Evolutionary conservation across 1,140 invertebrate species (phyloP).

Genomic region (Cyclina sinensis): DNA sequence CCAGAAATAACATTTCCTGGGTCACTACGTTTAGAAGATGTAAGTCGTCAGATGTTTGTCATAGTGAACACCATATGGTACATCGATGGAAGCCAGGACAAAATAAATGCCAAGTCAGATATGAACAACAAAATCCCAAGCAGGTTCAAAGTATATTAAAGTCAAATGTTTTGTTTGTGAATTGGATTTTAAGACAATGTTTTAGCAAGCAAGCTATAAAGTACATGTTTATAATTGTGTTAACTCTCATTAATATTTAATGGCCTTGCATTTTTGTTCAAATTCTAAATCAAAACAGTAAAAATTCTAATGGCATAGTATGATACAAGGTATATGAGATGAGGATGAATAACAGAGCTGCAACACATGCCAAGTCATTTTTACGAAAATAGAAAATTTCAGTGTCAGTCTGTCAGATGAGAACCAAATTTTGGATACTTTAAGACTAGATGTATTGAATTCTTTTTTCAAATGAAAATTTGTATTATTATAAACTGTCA

Average conservation of each 20-base stretch:
- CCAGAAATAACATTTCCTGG: neutral
- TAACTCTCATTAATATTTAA: neutral
- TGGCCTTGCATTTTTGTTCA: neutral
- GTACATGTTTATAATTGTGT: neutral
- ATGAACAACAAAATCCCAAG: constrained; percentile 6
- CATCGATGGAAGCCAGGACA: constrained; percentile 50
- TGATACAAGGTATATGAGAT: neutral
- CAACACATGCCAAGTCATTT: too few species aligned
- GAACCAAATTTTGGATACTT: constrained; percentile 51
- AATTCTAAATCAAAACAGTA: neutral
- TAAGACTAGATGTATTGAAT: too few species aligned
- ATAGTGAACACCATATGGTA: constrained; percentile 50
- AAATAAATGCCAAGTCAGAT: constrained; percentile 1
- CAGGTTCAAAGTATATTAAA: constrained; percentile 3
- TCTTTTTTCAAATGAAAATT: too few species aligned
- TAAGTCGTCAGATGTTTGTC: neutral
- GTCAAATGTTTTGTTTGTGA: neutral
- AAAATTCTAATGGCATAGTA: too few species aligned
- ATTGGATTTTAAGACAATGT: neutral
- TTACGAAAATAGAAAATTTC: neutral
- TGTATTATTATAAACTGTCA: too few species aligned
- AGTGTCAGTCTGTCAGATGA: constrained; percentile 5
- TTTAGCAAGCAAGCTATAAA: neutral
- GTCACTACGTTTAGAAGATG: neutral
- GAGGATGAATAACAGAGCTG: neutral